Base-by-base conservation (phyloP, 2,113 vertebrate species). In the Neodon shergylaensis region DNA sequence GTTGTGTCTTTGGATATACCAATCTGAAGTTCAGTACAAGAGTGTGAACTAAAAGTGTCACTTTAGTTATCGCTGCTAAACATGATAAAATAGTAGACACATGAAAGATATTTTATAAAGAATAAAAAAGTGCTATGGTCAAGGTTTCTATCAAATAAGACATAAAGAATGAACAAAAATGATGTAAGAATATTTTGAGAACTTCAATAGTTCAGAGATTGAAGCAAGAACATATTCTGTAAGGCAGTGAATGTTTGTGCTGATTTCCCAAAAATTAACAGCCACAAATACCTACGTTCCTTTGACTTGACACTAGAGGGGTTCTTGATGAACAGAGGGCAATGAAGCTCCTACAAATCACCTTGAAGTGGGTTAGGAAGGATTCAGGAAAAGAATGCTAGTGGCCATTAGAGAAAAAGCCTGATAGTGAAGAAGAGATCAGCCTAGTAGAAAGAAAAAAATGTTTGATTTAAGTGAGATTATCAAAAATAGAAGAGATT, bases 401-500 rank as follows among this genome's bases (percentile, higher is more conserved):
- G 24, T 86, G 52, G 10, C 22, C 49, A 7, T 19, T 49, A 86
- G 11, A 66, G 13, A 42, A 81, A 91, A 82, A 61, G 54, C 28
- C 89, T 3, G 24, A 33, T 61, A 79, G 31, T 58, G 7, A 84
- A 87, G 14, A 81, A 39, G 16, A 73, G 24, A 81, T 47, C 26
- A n/a, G 28, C 39, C 21, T 6, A 87, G 10, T 28, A 83, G 16
- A 39, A 6, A 93, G 61, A 83, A 78, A n/a, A n/a, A 54, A 63
- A 33, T 47, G 54, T 79, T 90, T 87, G 61, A 10, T 79, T 94
- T 88, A 95, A 61, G 24, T 31, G 92, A 91, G 33, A 91, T 77
- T 96, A 94, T 88, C 12, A 52, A 91, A 81, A 47, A 72, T 9
- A 77, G 19, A 77, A 66, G 17, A 65, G 36, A 73, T 85, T 94